Evolutionary conservation across 2,113 vertebrate species (phyloP), one percentile per base, ranked within the genome.

Genomic region (Hydrochoerus hydrochaeris): DNA sequence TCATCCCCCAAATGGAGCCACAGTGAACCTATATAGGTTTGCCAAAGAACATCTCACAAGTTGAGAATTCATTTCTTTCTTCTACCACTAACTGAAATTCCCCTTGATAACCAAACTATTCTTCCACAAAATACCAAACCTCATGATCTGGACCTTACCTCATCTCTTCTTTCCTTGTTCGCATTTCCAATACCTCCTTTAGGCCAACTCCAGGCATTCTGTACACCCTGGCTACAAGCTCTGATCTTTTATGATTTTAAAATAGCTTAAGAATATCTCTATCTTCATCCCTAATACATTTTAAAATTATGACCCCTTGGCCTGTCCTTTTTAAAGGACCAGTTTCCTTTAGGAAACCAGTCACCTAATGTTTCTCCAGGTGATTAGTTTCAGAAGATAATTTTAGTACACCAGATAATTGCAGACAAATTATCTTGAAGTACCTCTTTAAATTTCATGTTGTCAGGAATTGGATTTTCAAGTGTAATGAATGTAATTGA

Each of bases 371-470:
- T 28, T 95, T 82, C 77, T 78, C 71, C 0, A 35, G 41, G 75
- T 85, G 58, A 84, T 92, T 85, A 41, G 85, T 96, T 96, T 94
- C 77, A 60, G 92, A 60, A 95, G 71, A 71, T 83, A 97, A 96
- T 85, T 97, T 97, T 85, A 92, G 95, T 22, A 97, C 87, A 63
- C 14, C 28, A 94, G 85, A 85, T 96, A 82, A 94, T 52, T 88
- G 75, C 94, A 92, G 90, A 90, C 77, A 75, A 97, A 97, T 96
- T 93, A 92, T 96, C 92, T n/a, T 90, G 46, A 97, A 97, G 94
- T 65, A 90, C 63, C 69, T 92, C 93, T 97, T 96, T 92, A 95
- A 92, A 95, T 1, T 63, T 88, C 3, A 11, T 58, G 57, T 90
- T 88, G 92, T 95, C 77, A 52, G 92, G 71, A 92, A 82, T 26